Evolutionary conservation across 1,140 invertebrate species (phyloP).

Genomic region (Pectinophora gossypiella): DNA sequence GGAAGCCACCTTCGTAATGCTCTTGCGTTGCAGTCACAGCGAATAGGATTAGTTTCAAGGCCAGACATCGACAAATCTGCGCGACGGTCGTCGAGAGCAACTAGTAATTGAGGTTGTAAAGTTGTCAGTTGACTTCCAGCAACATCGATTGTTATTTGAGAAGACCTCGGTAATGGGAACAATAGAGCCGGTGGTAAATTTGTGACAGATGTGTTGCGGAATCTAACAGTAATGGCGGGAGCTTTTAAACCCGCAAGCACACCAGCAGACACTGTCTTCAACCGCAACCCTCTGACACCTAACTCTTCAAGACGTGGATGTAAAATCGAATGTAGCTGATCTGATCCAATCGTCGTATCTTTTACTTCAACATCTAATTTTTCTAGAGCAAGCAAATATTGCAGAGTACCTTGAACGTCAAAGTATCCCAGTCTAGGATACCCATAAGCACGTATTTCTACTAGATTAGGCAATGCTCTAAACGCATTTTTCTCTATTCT

Average conservation of each 20-base stretch:
- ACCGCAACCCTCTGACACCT: slow-evolving; percentile 83
- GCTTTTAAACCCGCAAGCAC: slow-evolving; percentile 88
- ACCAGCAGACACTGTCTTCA: slow-evolving; percentile 88
- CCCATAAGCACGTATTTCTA: slow-evolving; percentile 81
- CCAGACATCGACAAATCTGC: slow-evolving; percentile 84
- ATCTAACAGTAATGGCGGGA: slow-evolving; percentile 80
- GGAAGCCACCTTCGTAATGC: slow-evolving; percentile 87
- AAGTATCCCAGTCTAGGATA: slow-evolving; percentile 88
- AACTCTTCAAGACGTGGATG: slow-evolving; percentile 87
- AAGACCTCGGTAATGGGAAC: slow-evolving; percentile 92
- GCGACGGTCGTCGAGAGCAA: slow-evolving; percentile 86
- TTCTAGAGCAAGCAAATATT: slow-evolving; percentile 81
- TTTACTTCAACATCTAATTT: slow-evolving; percentile 90
- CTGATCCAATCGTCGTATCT: slow-evolving; percentile 86
- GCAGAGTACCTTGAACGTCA: slow-evolving; percentile 87
- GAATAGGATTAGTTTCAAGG: slow-evolving; percentile 85
- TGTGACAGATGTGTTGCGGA: slow-evolving; percentile 88
- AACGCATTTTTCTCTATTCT: slow-evolving; percentile 91
- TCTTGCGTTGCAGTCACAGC: slow-evolving; percentile 89
- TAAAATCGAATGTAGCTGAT: slow-evolving; percentile 86
- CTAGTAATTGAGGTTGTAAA: slow-evolving; percentile 84
- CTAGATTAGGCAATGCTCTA: slow-evolving; percentile 81
- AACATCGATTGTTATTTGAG: slow-evolving; percentile 85
- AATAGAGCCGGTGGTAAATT: slow-evolving; percentile 86
- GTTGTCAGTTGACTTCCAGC: slow-evolving; percentile 85